Evolutionary conservation across 2,888 invertebrate genomes (phyloP).

Genomic region (Pammene fasciana): DNA sequence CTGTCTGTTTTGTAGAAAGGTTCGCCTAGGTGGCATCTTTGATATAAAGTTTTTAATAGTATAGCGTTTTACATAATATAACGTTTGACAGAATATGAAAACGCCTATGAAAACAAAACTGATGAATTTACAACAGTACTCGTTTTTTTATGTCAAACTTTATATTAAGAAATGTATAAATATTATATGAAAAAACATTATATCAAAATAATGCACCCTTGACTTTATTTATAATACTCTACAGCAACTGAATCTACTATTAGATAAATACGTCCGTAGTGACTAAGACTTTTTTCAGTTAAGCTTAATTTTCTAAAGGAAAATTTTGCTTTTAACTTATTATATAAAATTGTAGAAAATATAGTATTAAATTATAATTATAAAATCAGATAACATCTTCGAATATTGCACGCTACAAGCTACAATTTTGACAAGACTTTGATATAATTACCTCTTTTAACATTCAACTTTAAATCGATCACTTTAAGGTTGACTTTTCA

Average conservation of each 20-base stretch:
- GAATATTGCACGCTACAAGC: neutral
- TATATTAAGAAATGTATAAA: neutral
- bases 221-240: constrained; percentile 21
- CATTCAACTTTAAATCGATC: too few relatives aligned
- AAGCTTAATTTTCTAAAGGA: constrained; percentile 10
- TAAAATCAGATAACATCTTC: neutral
- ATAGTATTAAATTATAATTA: neutral
- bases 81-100: neutral
- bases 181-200: constrained; percentile 15
- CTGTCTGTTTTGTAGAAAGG: neutral
- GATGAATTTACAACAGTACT: too few relatives aligned
- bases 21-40: too few relatives aligned
- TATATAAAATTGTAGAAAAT: neutral
- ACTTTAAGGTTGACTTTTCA: too few relatives aligned
- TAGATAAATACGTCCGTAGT: constrained; percentile 19
- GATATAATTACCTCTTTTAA: too few relatives aligned
- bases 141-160: neutral
- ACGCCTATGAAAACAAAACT: neutral
- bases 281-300: constrained; percentile 13
- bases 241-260: constrained; percentile 10
- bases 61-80: neutral
- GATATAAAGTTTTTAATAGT: constrained; percentile 3
- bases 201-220: neutral
- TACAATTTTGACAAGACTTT: too few relatives aligned
- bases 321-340: constrained; percentile 12